These are phyloP conservation scores for Rhyacophila evoluta DNA, from an alignment of 2,888 invertebrate genomes.

Conservation along the genomic window DNA sequence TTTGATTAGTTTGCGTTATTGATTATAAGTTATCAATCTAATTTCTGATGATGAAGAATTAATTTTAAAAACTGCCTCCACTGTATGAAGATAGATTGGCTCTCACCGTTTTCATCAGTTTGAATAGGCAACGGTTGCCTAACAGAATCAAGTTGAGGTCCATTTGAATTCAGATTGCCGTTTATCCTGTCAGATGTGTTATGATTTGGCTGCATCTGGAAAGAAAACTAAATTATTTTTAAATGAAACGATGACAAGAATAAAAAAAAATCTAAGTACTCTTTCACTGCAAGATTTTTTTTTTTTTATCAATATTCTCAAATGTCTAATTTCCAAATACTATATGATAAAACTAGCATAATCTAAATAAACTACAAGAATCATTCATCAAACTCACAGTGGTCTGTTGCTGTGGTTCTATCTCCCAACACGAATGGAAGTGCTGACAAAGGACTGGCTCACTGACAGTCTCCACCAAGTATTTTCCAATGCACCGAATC, in stretches of 20 bases:
- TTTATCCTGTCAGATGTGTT: background rate
- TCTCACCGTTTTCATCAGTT: background rate
- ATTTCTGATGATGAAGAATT: no score
- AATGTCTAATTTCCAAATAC: no score
- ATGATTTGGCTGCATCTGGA: constrained; percentile 5
- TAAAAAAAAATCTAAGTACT: no score
- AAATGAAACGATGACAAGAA: no score
- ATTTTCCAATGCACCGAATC: constrained; percentile 86
- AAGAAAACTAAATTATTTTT: no score
- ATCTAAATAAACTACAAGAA: background rate
- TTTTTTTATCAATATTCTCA: no score
- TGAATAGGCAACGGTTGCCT: background rate
- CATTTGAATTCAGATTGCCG: constrained; percentile 7
- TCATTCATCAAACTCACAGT: constrained; percentile 26
- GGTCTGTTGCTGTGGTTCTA: constrained; percentile 46
- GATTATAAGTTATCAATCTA: no score
- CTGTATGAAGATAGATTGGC: background rate
- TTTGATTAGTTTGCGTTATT: no score
- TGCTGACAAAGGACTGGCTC: constrained; percentile 90
- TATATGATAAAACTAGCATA: no score
- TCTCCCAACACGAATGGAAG: constrained; percentile 73
- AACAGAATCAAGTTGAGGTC: background rate
- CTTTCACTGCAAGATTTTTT: no score
- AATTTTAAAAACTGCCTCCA: background rate
- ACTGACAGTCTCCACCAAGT: constrained; percentile 89